Conservation (phyloP, 2,113 vertebrate genomes). For the Pomatorhinus ruficollis region DNA sequence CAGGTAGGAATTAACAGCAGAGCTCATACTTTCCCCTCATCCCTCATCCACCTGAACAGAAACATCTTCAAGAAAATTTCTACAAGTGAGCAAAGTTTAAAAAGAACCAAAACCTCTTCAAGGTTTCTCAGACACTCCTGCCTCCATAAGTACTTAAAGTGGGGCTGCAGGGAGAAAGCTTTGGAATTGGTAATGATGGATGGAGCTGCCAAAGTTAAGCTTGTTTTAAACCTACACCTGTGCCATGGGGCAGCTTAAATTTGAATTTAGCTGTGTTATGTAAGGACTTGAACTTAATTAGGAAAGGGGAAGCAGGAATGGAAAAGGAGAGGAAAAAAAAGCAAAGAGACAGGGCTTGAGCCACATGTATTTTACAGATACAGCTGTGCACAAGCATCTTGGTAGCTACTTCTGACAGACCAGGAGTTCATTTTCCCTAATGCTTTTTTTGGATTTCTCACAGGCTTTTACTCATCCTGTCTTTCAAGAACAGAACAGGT, state of each 20-base stretch:
- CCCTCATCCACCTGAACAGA: background rate
- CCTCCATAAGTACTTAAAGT: background rate
- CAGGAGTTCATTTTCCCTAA: background rate
- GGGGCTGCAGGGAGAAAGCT: background rate
- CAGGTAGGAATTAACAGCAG: background rate
- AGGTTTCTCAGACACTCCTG: background rate
- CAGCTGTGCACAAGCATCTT: background rate
- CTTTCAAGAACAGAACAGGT: background rate
- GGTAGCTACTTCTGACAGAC: background rate
- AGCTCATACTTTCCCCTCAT: accelerated
- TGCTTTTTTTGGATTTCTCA: background rate
- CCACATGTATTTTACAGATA: background rate
- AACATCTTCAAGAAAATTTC: background rate
- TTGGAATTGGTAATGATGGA: background rate
- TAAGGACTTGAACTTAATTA: background rate
- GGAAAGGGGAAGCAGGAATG: background rate
- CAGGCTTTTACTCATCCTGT: background rate
- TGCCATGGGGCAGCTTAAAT: background rate
- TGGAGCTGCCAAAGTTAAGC: background rate
- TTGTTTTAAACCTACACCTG: background rate
- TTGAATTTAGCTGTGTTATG: background rate
- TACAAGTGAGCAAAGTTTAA: background rate
- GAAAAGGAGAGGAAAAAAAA: background rate
- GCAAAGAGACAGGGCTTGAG: background rate
- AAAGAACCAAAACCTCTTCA: background rate